Evolutionary conservation across 2,113 vertebrate genomes (phyloP), one percentile per base, ranked within the genome.

Genomic region (Indicator indicator): DNA sequence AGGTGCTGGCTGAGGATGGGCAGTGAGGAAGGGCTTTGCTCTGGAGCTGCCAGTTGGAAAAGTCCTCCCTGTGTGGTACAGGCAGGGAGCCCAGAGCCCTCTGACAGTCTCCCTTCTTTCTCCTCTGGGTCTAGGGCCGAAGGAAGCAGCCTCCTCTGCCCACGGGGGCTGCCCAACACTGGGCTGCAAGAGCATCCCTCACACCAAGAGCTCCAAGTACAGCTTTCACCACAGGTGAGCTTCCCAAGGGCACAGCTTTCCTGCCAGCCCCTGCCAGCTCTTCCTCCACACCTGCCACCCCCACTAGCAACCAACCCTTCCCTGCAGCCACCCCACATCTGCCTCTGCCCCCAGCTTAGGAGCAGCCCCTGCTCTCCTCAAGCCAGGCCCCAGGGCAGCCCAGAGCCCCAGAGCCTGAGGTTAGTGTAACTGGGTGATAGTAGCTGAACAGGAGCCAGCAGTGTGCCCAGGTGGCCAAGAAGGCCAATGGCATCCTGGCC

Each of bases 141-240:
- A 98, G 94, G 99, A 99, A 76, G 95, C 97, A 76, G 94, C 97
- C 30, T 92, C 98, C 36, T 95, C 96, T 56, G 97, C 97, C 36
- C 98, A 98, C 7, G 96, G 98, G 38, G 96, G 95, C 90, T 99
- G 98, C 89, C 95, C 98, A 16, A 96, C 98, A 19, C 96, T 99
- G 77, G 97, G 98, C 95, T 99, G 97, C 93, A 99, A 99, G 97
- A 98, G 96, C 88, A 98, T 98, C 80, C 98, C 98, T 59, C 98
- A 98, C 71, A 94, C 98, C 69, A 98, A 98, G 98, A 97, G 97
- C 96, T 99, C 98, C 96, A 99, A 99, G 96, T 99, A 99, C 98
- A 99, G 98, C 97, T 99, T 99, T 96, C 99, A 99, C 95, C 99
- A 99, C 97, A 99, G 99, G 99, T 99, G 88, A 97, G 98, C 30